Evolutionary conservation across 2,113 vertebrate species (phyloP).

Genomic region (Callocephalon fimbriatum): DNA sequence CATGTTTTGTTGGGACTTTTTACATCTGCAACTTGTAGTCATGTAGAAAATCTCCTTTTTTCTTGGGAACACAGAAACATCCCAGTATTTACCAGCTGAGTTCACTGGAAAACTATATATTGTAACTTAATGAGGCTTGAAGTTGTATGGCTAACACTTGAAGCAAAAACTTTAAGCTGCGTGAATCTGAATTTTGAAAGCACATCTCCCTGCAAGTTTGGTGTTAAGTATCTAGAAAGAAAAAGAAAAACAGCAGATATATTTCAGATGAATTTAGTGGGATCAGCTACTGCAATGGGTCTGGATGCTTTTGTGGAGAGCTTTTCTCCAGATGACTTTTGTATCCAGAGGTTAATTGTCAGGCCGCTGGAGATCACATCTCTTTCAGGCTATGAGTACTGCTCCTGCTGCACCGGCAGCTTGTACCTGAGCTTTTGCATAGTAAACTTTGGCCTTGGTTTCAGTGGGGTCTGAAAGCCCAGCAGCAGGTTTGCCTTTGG

Average conservation of each 20-base stretch:
- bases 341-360: not conserved
- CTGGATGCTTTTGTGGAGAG: not conserved
- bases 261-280: not conserved
- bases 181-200: not conserved
- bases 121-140: not conserved
- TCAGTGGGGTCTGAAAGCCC: not conserved
- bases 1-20: not conserved
- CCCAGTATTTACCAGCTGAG: not conserved
- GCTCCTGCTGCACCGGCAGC: rapidly evolving
- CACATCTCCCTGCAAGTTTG: not conserved
- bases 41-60: not conserved
- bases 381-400: not conserved
- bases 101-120: not conserved
- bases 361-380: rapidly evolving
- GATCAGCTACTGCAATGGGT: not conserved
- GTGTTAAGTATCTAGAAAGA: not conserved
- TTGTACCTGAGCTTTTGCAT: rapidly evolving
- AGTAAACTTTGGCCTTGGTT: not conserved
- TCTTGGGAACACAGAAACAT: not conserved
- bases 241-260: not conserved
- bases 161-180: not conserved
- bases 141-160: not conserved
- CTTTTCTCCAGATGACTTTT: not conserved
- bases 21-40: not conserved
- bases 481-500: not conserved